These are phyloP conservation scores for Leptopilina boulardi DNA, from an alignment of 1,140 invertebrate genomes.

Conservation along the genomic window DNA sequence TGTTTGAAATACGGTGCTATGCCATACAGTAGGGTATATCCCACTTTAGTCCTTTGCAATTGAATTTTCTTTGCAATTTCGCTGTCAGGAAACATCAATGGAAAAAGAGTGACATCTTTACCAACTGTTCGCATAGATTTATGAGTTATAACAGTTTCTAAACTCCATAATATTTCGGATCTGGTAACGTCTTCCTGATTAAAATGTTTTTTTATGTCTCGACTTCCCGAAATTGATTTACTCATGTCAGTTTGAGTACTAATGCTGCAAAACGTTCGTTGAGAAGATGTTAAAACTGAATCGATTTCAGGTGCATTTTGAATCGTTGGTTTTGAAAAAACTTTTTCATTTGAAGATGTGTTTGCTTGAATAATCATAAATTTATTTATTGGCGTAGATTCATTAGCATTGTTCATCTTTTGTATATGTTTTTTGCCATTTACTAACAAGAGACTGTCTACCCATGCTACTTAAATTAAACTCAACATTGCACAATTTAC, in stretches of 20 bases:
- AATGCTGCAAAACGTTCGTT: not conserved
- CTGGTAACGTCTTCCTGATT: constrained; percentile 15
- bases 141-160: constrained; percentile 37
- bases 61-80: constrained; percentile 51
- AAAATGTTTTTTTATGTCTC: constrained; percentile 23
- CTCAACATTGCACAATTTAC: not conserved
- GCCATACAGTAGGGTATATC: constrained; percentile 44
- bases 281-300: not conserved
- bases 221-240: not conserved
- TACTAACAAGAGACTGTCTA: constrained; percentile 29
- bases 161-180: constrained; percentile 43
- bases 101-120: constrained; percentile 44
- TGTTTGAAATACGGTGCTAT: constrained; percentile 49
- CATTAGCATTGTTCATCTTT: not conserved
- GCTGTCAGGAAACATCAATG: constrained; percentile 46
- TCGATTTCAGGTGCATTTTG: not conserved
- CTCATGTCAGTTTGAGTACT: not conserved
- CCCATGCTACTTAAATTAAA: constrained; percentile 35
- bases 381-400: not conserved
- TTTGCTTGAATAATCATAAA: not conserved
- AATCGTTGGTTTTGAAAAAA: not conserved
- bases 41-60: constrained; percentile 50
- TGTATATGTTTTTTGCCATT: constrained; percentile 37
- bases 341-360: not conserved
- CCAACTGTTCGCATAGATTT: constrained; percentile 42